Conservation (phyloP, 2,113 vertebrate genomes). For the Trematocara variabile region DNA sequence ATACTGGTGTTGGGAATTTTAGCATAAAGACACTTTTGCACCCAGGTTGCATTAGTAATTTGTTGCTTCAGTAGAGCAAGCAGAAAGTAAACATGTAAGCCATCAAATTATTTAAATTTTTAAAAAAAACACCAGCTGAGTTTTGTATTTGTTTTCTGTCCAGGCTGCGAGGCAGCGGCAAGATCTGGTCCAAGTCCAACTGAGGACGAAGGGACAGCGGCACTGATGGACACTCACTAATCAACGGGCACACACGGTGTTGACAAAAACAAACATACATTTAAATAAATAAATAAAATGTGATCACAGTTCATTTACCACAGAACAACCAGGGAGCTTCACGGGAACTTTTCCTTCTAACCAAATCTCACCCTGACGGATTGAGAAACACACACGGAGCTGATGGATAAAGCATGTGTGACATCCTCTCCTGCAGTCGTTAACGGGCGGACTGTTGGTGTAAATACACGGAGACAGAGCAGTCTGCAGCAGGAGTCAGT, state of each 20-base stretch:
- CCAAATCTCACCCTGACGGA: slow-evolving; percentile 16
- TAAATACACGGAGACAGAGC: slow-evolving; percentile 13
- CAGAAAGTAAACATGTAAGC: not conserved
- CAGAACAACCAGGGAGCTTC: slow-evolving; percentile 23
- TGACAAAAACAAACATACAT: not conserved
- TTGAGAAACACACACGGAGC: slow-evolving; percentile 20
- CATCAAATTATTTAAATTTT: not conserved
- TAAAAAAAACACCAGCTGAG: not conserved
- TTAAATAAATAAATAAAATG: not conserved
- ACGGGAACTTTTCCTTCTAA: slow-evolving; percentile 32
- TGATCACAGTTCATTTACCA: not conserved
- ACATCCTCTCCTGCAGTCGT: slow-evolving; percentile 14
- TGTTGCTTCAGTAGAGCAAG: not conserved
- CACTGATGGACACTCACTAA: slow-evolving; percentile 39
- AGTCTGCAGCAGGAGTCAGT: slow-evolving; percentile 19
- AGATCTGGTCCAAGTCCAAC: slow-evolving; percentile 99
- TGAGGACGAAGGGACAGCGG: slow-evolving; percentile 60
- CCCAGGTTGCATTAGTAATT: not conserved
- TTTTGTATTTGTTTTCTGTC: not conserved
- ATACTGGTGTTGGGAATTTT: not conserved
- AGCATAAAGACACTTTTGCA: slow-evolving; percentile 1
- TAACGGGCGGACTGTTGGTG: slow-evolving; percentile 1
- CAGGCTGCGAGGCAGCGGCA: slow-evolving; percentile 93
- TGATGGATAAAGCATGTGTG: slow-evolving; percentile 26
- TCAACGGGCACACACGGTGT: slow-evolving; percentile 21